These are phyloP conservation scores for Sarcophaga bullata DNA, from an alignment of 1,140 invertebrate genomes.

Conservation along the genomic window DNA sequence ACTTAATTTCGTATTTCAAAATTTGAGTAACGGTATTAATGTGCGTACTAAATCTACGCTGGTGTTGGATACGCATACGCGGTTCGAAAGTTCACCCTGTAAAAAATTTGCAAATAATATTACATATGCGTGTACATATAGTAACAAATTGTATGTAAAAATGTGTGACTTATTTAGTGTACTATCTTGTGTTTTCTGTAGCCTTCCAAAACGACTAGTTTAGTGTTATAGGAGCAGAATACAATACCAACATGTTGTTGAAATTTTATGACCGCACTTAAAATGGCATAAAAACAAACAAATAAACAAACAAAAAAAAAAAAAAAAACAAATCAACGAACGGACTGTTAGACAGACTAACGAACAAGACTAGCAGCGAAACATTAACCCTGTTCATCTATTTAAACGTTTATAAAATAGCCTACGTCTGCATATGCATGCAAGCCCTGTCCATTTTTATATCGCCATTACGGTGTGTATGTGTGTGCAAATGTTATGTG, in stretches of 20 bases:
- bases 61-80: no score
- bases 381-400: neutral
- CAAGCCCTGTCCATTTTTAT: neutral
- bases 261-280: slow-evolving; percentile 38
- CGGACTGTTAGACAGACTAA: no score
- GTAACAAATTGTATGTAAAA: no score
- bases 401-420: neutral
- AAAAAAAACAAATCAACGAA: neutral
- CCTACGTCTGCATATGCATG: neutral
- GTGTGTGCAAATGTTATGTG: neutral
- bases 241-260: slow-evolving; percentile 5
- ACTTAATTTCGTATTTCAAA: no score
- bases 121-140: no score
- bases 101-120: no score
- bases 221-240: neutral
- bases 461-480: neutral
- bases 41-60: no score
- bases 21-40: no score
- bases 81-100: no score
- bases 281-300: slow-evolving; percentile 33
- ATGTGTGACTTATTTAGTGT: neutral
- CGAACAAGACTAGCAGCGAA: neutral
- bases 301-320: slow-evolving; percentile 23
- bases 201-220: neutral
- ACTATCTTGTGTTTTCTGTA: neutral